A percentile compares a stretch with the other conserved stretches of the same genome.
Conservation (phyloP, 2,797 vertebrate species). For the Acomys russatus region DNA sequence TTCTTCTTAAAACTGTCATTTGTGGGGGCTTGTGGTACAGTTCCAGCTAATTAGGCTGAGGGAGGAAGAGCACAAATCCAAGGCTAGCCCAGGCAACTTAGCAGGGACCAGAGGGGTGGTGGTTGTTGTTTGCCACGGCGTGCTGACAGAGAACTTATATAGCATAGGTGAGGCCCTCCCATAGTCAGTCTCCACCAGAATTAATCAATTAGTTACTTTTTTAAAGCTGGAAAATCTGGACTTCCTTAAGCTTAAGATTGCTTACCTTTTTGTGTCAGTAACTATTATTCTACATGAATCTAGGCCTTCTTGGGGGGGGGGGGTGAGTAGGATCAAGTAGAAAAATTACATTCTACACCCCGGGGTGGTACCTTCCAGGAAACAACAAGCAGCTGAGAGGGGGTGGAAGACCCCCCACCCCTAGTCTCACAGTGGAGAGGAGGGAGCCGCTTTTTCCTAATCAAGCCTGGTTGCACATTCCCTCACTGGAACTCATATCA, state of each 20-base stretch:
- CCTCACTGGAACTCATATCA: background rate
- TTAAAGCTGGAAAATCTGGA: background rate
- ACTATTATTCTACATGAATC: background rate
- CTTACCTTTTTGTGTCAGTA: background rate
- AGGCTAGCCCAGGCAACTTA: background rate
- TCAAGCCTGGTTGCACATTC: background rate
- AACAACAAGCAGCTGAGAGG: background rate
- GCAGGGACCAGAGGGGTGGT: background rate
- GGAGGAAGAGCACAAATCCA: background rate
- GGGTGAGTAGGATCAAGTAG: background rate
- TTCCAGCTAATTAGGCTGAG: background rate
- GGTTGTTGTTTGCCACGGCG: background rate
- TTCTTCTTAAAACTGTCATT: background rate
- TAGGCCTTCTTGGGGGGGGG: accelerated
- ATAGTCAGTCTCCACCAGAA: background rate
- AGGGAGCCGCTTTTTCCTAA: background rate
- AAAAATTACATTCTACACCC: background rate
- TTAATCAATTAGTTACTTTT: background rate
- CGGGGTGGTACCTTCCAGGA: background rate
- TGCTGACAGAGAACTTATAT: background rate
- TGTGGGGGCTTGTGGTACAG: background rate
- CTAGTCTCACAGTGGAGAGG: background rate
- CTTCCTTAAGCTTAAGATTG: background rate
- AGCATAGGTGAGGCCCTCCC: too few relatives aligned
- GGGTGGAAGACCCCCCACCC: background rate